Conservation (phyloP, 2,888 invertebrate genomes). For the Pogonocherus hispidulus region DNA sequence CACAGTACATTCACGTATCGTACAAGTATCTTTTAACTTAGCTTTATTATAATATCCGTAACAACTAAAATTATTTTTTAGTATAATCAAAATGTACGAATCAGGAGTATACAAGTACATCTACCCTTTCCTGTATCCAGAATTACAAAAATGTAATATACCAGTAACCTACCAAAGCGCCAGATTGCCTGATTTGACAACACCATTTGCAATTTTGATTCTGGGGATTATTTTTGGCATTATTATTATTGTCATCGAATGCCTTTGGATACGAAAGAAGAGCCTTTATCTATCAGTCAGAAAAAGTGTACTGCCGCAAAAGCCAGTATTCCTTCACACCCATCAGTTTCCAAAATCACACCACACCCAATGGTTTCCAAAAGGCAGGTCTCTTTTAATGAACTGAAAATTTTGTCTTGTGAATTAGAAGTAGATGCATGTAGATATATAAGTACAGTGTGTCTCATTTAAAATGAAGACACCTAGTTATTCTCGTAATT, state of each 20-base stretch:
- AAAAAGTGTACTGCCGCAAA: constrained; percentile 15
- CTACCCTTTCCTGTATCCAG: constrained; percentile 63
- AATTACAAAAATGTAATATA: constrained; percentile 72
- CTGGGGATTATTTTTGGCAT: constrained; percentile 66
- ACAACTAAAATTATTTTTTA: no score
- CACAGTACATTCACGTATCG: no score
- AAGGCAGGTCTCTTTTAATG: no score
- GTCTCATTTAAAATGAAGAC: no score
- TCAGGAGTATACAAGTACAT: constrained; percentile 50
- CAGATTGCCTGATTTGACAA: constrained; percentile 73
- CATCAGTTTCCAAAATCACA: no score
- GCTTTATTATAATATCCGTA: no score
- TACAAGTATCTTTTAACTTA: no score
- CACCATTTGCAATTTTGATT: constrained; percentile 70
- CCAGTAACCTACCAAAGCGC: constrained; percentile 74
- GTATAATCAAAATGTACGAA: constrained; percentile 61
- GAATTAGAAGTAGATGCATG: no score
- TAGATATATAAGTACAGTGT: no score
- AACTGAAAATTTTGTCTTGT: no score
- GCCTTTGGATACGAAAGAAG: constrained; percentile 46
- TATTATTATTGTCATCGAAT: constrained; percentile 43
- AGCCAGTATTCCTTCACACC: neutral
- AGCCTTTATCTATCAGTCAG: constrained; percentile 30
- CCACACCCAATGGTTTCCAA: no score
- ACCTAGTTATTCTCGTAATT: no score